Conservation (phyloP, 2,888 invertebrate species). For the Melinaea menophilus region DNA sequence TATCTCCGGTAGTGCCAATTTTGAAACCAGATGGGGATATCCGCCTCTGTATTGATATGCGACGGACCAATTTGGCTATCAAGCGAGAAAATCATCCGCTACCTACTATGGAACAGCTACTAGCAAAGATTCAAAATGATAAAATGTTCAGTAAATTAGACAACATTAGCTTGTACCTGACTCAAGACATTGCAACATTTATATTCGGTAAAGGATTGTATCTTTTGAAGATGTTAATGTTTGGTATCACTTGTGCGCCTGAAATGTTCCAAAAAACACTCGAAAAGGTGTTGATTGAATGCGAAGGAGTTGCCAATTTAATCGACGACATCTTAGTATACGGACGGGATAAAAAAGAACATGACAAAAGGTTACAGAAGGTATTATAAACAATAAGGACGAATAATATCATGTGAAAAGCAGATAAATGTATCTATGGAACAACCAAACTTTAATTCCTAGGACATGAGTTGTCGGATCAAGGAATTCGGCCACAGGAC, state of each 20-base stretch:
- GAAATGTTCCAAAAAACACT: constrained; percentile 36
- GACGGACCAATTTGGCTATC: constrained; percentile 39
- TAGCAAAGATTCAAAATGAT: constrained; percentile 35
- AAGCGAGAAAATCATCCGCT: constrained; percentile 38
- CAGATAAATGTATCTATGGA: constrained; percentile 9
- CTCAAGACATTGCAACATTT: constrained; percentile 36
- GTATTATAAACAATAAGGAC: constrained; percentile 25
- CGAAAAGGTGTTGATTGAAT: constrained; percentile 33
- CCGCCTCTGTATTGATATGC: constrained; percentile 37
- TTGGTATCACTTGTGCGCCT: constrained; percentile 43
- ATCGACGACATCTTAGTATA: constrained; percentile 37
- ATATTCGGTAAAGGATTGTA: constrained; percentile 31
- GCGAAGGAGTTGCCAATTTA: constrained; percentile 35
- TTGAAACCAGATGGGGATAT: constrained; percentile 35
- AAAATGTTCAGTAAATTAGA: constrained; percentile 34
- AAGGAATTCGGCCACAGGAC: constrained; percentile 19
- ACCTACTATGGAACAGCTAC: constrained; percentile 35
- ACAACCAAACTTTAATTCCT: constrained; percentile 22
- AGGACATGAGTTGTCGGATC: constrained; percentile 28
- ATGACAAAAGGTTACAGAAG: constrained; percentile 24
- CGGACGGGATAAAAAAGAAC: constrained; percentile 25
- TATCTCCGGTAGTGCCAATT: constrained; percentile 35
- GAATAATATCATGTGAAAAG: constrained; percentile 27
- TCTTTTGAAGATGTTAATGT: constrained; percentile 46
- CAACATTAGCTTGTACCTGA: constrained; percentile 32